Evolutionary conservation across 2,888 invertebrate genomes (phyloP).

Genomic region (Plagodis dolabraria): DNA sequence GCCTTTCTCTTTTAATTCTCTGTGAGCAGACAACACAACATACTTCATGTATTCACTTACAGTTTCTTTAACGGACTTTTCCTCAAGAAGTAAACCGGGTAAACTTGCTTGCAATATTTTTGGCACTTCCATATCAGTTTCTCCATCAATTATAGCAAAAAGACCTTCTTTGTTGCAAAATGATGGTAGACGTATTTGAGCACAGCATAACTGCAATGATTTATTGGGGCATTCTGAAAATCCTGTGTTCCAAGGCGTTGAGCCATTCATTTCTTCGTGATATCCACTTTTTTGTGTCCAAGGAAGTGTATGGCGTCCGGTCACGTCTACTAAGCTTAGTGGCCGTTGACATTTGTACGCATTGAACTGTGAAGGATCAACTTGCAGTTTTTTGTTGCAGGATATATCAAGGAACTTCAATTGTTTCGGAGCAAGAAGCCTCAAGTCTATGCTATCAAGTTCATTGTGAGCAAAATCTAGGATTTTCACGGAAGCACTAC

Average conservation of each 20-base stretch:
- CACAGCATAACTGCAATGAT: slow-evolving; percentile 89
- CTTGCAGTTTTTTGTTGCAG: slow-evolving; percentile 92
- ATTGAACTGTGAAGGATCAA: slow-evolving; percentile 92
- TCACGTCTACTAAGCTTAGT: slow-evolving; percentile 93
- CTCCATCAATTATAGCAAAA: slow-evolving; percentile 93
- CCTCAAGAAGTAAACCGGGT: slow-evolving; percentile 92
- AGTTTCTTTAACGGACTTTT: slow-evolving; percentile 92
- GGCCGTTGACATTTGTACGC: slow-evolving; percentile 91
- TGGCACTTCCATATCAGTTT: slow-evolving; percentile 88
- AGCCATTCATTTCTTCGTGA: slow-evolving; percentile 82
- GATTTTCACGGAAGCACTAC: slow-evolving; percentile 89
- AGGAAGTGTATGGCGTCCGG: slow-evolving; percentile 91
- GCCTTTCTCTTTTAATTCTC: slow-evolving; percentile 90
- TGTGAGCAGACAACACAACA: slow-evolving; percentile 91
- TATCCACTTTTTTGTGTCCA: slow-evolving; percentile 78
- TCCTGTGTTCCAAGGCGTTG: slow-evolving; percentile 91
- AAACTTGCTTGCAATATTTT: slow-evolving; percentile 89
- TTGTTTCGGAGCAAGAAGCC: slow-evolving; percentile 91
- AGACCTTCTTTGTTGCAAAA: slow-evolving; percentile 93
- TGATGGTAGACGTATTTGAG: slow-evolving; percentile 90
- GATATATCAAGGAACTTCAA: slow-evolving; percentile 94
- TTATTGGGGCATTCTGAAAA: slow-evolving; percentile 94
- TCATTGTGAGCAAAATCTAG: slow-evolving; percentile 94
- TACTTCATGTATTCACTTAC: slow-evolving; percentile 93
- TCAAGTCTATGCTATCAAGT: slow-evolving; percentile 91